phyloP scores from a whole-genome alignment of 2,888 invertebrate genomes.

The Melanchra persicariae region DNA sequence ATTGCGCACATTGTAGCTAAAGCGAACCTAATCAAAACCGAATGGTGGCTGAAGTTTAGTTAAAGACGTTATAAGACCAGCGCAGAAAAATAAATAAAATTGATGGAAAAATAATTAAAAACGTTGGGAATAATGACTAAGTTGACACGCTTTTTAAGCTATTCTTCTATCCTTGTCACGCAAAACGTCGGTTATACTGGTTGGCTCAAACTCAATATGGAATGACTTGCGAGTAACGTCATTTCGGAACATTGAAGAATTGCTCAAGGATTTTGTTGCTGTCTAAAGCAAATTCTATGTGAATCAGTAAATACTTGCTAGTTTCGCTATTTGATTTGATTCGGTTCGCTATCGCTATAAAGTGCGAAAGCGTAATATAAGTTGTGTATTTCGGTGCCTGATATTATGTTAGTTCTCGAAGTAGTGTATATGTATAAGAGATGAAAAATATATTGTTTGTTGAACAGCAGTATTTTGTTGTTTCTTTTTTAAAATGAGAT shows the following conservation, averaged over 20 bases:
- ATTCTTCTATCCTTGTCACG: too few species aligned
- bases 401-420: slow-evolving; percentile 54
- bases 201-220: too few species aligned
- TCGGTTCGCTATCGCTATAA: not conserved
- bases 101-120: not conserved
- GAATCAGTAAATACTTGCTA: not conserved
- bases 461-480: slow-evolving; percentile 54
- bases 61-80: not conserved
- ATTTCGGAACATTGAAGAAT: too few species aligned
- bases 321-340: not conserved
- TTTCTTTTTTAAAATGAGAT: slow-evolving; percentile 27
- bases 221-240: too few species aligned
- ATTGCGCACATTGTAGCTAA: not conserved
- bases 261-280: too few species aligned
- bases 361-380: slow-evolving; percentile 26
- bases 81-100: too few species aligned
- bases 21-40: slow-evolving; percentile 5
- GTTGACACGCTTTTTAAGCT: too few species aligned
- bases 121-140: too few species aligned
- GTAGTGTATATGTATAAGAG: slow-evolving; percentile 58
- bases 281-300: too few species aligned
- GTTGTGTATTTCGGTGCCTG: slow-evolving; percentile 65
- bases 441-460: slow-evolving; percentile 63
- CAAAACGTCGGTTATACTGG: too few species aligned
- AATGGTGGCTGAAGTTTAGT: not conserved